Conservation (phyloP, 2,888 invertebrate genomes). For the Cyrtodaria siliqua region DNA sequence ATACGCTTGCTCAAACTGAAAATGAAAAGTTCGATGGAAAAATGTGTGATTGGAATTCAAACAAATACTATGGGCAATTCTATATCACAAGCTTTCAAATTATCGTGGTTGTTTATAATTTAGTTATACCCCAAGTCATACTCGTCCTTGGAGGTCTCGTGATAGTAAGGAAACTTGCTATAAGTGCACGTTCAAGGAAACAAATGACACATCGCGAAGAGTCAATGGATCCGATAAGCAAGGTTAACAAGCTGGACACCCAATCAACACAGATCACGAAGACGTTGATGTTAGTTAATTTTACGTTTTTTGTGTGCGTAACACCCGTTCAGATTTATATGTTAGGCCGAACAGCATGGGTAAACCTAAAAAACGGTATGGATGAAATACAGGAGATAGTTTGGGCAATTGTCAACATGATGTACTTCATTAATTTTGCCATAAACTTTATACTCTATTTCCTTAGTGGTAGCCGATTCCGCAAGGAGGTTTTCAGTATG, state of each 20-base stretch:
- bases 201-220: not conserved
- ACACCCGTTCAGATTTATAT: slow-evolving; percentile 50
- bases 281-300: slow-evolving; percentile 54
- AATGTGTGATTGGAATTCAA: not conserved
- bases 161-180: slow-evolving; percentile 21
- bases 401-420: slow-evolving; percentile 49
- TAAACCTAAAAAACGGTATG: slow-evolving; percentile 22
- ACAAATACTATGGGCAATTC: not conserved
- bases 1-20: no score
- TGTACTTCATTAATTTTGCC: slow-evolving; percentile 51
- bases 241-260: not conserved
- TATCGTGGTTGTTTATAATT: not conserved
- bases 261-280: slow-evolving; percentile 34
- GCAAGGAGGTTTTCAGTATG: slow-evolving; percentile 17
- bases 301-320: slow-evolving; percentile 50
- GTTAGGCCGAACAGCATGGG: slow-evolving; percentile 45
- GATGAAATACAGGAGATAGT: slow-evolving; percentile 28
- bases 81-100: not conserved
- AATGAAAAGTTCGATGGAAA: not conserved
- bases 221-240: not conserved
- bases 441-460: slow-evolving; percentile 56
- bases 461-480: slow-evolving; percentile 42
- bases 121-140: slow-evolving; percentile 17
- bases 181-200: slow-evolving; percentile 8
- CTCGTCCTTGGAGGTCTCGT: slow-evolving; percentile 24